Evolutionary conservation across 1,140 invertebrate species (phyloP), one percentile per base, ranked within the genome.

Genomic region (Drosophila lini): DNA sequence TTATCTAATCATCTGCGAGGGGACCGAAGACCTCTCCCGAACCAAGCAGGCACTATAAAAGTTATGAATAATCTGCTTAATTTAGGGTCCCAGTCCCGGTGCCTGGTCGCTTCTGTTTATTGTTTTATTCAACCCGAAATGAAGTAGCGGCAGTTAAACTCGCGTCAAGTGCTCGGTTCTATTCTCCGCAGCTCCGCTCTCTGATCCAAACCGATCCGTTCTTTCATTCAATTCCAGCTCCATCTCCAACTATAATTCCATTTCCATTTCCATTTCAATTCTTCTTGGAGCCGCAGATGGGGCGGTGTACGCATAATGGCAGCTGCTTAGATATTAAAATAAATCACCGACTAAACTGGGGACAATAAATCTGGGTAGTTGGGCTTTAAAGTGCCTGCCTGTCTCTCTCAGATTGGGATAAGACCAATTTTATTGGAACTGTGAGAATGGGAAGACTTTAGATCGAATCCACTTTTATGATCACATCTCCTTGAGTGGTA

Each of bases 31-130:
- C 63, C 32, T 50, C 67, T 65, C 19, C 28, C 32, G 44, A 36
- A 36, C 52, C 36, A 55, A 44, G 64, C 44, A 50, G 83, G 75
- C 75, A 47, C 65, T 53, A 83, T 83, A 89, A 89, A 80, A 56
- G 85, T 78, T 88, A 89, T 88, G 84, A 88, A 88, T 88, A 88
- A 88, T 82, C 83, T 79, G 65, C 78, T 78, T 80, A 67, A 70
- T 78, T 88, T 71, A 67, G 52, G 70, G 62, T 64, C 50, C 67
- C 58, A 63, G 69, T 74, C 52, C 58, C 77, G 58, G 70, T 59
- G 61, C 67, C 41, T 56, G 58, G 25, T 44, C 41, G 74, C 74
- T 48, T 71, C 67, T 73, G 80, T 88, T 88, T 89, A 88, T 88
- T 80, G 85, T 89, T 86, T 81, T 89, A 67, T 84, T 88, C 78